Evolutionary conservation across 2,888 invertebrate genomes (phyloP), one percentile per base, ranked within the genome.

Genomic region (Heliconius sara): DNA sequence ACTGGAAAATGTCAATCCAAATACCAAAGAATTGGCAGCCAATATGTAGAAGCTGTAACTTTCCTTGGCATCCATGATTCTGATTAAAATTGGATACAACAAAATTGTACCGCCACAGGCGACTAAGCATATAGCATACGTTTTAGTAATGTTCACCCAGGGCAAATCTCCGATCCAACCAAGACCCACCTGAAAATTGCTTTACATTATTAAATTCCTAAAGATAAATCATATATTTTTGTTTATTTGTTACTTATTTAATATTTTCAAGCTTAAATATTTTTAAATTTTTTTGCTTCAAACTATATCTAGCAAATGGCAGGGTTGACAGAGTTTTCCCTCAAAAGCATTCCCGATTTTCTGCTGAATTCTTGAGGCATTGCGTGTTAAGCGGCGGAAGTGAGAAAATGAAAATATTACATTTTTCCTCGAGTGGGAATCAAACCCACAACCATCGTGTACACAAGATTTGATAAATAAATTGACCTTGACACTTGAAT

Each of bases 101-200:
- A 96, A 90, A 12, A 96, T 96, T 2, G 96, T 95, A 2, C 95
- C 84, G 0, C 97, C 97, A 84, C 97, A 97, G 0, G 96, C 87
- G 68, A 97, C 91, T 83, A 98, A 96, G 86, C 98, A 98, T 52
- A 96, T 88, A 0, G 98, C 97, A 91, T 99, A 99, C 5, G 98
- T 97, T 87, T 98, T 96, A 76, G 97, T 97, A 10, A 98, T 97
- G 90, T 98, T 97, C 90, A 98, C 96, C 97, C 98, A 97, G 0
- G 97, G 96, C 83, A 97, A 96, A 91, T 99, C 99, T 2, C 99
- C 99, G 80, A 98, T 96, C 96, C 98, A 98, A 19, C 99, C 99
- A 74, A 98, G 96, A 7, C 97, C 96, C 71, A 98, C 96, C 97
- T 97, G 90, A 66, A 89, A 88, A 65, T 72, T 3, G n/a, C n/a